Conservation (phyloP, 2,113 vertebrate genomes). For the Pterocles orientalis region DNA sequence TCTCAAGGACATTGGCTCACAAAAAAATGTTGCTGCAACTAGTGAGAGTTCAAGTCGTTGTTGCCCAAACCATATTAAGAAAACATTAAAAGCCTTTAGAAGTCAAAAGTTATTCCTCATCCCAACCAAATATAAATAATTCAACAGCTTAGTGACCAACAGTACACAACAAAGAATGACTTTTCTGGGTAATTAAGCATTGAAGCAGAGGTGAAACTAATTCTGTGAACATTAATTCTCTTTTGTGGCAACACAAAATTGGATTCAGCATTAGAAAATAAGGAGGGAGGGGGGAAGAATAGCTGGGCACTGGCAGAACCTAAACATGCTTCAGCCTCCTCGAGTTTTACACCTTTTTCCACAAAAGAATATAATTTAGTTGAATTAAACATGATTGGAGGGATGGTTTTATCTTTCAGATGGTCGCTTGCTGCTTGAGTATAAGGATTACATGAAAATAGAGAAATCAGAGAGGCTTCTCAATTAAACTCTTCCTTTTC, state of each 20-base stretch:
- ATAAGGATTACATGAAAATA: background rate
- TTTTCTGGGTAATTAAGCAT: background rate
- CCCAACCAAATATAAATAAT: background rate
- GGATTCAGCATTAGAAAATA: background rate
- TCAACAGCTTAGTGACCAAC: background rate
- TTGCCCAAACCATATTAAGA: background rate
- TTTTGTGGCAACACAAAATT: background rate
- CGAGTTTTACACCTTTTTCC: background rate
- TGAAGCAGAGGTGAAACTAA: background rate
- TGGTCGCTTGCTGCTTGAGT: background rate
- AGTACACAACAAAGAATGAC: background rate
- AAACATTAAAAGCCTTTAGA: background rate
- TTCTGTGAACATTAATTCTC: background rate
- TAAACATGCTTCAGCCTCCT: background rate
- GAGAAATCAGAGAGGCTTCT: background rate
- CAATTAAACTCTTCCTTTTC: background rate
- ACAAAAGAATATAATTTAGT: background rate
- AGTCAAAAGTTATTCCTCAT: background rate
- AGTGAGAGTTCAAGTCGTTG: background rate
- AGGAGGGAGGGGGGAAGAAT: background rate
- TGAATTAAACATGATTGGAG: slow-evolving; percentile 8
- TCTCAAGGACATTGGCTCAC: background rate
- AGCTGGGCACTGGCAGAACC: background rate
- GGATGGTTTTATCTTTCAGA: background rate
- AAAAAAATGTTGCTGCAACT: background rate